These are phyloP conservation scores for Calyptommatus sinebrachiatus DNA, from an alignment of 2,113 vertebrate genomes.

Conservation along the genomic window DNA sequence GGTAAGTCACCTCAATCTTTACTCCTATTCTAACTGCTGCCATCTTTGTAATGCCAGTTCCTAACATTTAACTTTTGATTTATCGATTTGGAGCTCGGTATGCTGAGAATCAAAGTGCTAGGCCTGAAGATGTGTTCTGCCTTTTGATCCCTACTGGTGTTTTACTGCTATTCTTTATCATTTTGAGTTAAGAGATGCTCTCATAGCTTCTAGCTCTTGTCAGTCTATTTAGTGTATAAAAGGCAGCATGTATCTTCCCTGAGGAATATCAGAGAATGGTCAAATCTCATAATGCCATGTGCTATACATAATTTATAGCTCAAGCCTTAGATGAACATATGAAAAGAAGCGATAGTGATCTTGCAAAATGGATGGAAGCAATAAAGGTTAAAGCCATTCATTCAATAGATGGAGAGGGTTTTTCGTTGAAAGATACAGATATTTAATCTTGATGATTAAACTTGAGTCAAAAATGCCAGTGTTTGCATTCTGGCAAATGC, in stretches of 20 bases:
- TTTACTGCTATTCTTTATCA: conserved; percentile 35
- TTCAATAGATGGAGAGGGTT: conserved; percentile 7
- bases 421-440: neutral
- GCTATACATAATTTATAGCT: conserved; percentile 47
- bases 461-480: conserved; percentile 16
- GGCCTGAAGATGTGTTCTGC: conserved; percentile 4
- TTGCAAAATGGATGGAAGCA: conserved; percentile 16
- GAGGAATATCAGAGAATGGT: conserved; percentile 38
- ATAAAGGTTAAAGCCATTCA: conserved; percentile 36
- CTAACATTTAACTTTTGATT: conserved; percentile 41
- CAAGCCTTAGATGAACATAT: conserved; percentile 23
- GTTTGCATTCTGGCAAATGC: conserved; percentile 1
- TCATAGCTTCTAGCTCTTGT: conserved; percentile 29
- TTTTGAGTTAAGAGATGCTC: conserved; percentile 19
- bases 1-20: neutral
- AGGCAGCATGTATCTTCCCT: conserved; percentile 38
- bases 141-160: conserved; percentile 32
- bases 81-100: conserved; percentile 16
- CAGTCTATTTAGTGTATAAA: conserved; percentile 47
- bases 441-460: conserved; percentile 9
- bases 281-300: conserved; percentile 51
- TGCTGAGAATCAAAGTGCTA: neutral
- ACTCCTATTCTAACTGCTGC: neutral
- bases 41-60: neutral
- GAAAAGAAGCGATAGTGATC: conserved; percentile 7